phyloP scores from a whole-genome alignment of 92 coral and sea anemone genomes.

The Galaxea fascicularis region DNA sequence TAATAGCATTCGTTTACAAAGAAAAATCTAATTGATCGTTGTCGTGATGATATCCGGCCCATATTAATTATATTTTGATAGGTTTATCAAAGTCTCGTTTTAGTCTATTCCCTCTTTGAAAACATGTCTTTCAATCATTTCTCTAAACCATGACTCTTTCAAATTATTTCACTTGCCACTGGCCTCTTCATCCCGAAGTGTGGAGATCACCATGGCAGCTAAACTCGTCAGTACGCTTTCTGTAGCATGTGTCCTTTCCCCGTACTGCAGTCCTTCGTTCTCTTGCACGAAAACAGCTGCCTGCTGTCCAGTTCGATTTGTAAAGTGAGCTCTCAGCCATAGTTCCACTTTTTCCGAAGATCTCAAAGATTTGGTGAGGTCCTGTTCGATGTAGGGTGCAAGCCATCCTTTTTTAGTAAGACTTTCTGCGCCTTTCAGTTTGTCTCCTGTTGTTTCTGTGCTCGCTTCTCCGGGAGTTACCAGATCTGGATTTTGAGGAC shows the following conservation, averaged over 20 bases:
- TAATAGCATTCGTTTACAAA: too few relatives aligned
- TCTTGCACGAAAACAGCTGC: not conserved
- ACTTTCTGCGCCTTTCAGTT: not conserved
- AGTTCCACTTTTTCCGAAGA: conserved; percentile 63
- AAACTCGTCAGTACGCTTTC: conserved; percentile 39
- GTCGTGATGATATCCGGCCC: too few relatives aligned
- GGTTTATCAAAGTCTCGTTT: too few relatives aligned
- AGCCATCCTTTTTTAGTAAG: conserved; percentile 30
- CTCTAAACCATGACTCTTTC: not conserved
- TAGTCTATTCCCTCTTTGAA: too few relatives aligned
- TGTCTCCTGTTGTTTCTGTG: not conserved
- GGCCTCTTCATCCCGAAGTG: not conserved
- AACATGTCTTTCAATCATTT: not conserved
- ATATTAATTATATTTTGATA: too few relatives aligned
- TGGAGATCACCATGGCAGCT: conserved; percentile 33
- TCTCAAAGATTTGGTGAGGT: conserved; percentile 39
- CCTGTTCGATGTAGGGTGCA: conserved; percentile 44
- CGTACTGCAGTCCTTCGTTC: not conserved
- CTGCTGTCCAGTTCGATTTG: conserved; percentile 4
- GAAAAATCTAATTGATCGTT: too few relatives aligned
- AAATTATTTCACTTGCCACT: not conserved
- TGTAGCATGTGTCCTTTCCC: conserved; percentile 18
- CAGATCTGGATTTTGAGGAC: not conserved
- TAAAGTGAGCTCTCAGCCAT: conserved; percentile 64
- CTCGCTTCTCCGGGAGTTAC: not conserved